A percentile compares a stretch with the other conserved stretches of the same genome.
Evolutionary conservation across 1,140 invertebrate species (phyloP).

Genomic region (Capitella teleta): DNA sequence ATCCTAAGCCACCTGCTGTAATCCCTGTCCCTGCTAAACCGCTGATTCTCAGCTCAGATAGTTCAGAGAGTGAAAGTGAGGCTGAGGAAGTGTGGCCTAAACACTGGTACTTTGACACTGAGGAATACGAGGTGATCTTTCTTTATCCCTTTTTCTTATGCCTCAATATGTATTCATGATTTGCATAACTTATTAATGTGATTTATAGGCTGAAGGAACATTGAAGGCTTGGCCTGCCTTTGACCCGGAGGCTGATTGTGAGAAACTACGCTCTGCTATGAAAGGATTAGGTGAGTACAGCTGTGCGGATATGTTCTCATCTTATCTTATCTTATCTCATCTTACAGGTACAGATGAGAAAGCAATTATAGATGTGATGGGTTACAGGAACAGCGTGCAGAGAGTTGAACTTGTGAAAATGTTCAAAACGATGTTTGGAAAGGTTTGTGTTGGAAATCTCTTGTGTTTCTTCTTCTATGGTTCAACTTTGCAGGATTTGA

Average conservation of each 20-base stretch:
- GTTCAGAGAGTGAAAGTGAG: too few species aligned
- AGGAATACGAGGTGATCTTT: too few species aligned
- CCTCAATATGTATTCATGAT: too few species aligned
- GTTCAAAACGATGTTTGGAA: conserved; percentile 89
- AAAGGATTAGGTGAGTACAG: conserved; percentile 15
- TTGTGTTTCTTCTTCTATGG: too few species aligned
- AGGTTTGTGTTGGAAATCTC: too few species aligned
- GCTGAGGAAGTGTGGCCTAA: too few species aligned
- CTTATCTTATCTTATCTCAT: background rate
- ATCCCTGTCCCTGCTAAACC: too few species aligned
- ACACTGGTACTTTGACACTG: too few species aligned
- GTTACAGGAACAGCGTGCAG: conserved; percentile 75
- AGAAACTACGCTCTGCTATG: conserved; percentile 14
- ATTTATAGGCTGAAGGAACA: conserved; percentile 16
- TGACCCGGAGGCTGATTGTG: conserved; percentile 15
- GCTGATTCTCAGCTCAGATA: too few species aligned
- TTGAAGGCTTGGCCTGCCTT: conserved; percentile 17
- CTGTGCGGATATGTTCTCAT: background rate
- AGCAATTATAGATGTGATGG: conserved; percentile 79
- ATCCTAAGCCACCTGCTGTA: too few species aligned
- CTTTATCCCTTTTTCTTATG: too few species aligned
- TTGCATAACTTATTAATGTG: background rate
- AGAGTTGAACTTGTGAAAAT: conserved; percentile 76
- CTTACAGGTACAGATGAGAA: conserved; percentile 69
- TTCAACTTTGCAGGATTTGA: conserved; percentile 35